Evolutionary conservation across 2,797 vertebrate species (phyloP), one percentile per base, ranked within the genome.

Genomic region (Triplophysa bombifrons): DNA sequence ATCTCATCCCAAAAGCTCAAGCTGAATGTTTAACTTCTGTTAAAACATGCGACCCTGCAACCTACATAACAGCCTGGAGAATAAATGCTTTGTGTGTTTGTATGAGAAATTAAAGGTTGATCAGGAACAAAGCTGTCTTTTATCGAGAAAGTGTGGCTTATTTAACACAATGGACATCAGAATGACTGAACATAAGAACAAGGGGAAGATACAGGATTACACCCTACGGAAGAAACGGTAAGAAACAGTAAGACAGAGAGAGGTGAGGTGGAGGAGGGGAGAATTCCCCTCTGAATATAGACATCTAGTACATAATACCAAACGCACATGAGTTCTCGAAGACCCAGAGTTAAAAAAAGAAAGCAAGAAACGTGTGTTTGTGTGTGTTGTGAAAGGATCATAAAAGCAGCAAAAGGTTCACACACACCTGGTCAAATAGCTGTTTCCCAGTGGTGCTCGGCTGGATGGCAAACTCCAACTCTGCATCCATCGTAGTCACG

Each of bases 401-500:
- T 46, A 46, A 46, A 46, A 46, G 44, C 13, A 48, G 11, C 11
- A 48, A 48, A 14, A 48, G 12, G 46, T 48, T 48, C 56, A n/a
- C 69, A 72, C 76, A 73, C 63, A 92, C 98, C 96, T 99, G 98
- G 86, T 99, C 98, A 87, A 98, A 99, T 30, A 99, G 95, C 88
- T 99, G 98, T 76, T 99, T 99, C 74, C 98, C 98, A 38, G 96
- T 99, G 71, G 98, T 99, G 72, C 95, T 99, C 53, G 97, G 96
- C 92, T 99, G 96, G 93, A 99, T 99, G 91, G 98, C 96, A 22
- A 99, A 99, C 91, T 99, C 98, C 94, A 99, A 92, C 90, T 99
- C 98, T 3, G 98, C 98, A 81, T 99, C 98, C 98, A 99, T 96
- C 50, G 97, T 99, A 89, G 96, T 98, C 82, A 99, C 98, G 81